Percentiles rank a stretch among this genome's conserved stretches.
These are phyloP conservation scores for Ichneumoninae sp. DNA, from an alignment of 2,888 invertebrate genomes.

Conservation along the genomic window DNA sequence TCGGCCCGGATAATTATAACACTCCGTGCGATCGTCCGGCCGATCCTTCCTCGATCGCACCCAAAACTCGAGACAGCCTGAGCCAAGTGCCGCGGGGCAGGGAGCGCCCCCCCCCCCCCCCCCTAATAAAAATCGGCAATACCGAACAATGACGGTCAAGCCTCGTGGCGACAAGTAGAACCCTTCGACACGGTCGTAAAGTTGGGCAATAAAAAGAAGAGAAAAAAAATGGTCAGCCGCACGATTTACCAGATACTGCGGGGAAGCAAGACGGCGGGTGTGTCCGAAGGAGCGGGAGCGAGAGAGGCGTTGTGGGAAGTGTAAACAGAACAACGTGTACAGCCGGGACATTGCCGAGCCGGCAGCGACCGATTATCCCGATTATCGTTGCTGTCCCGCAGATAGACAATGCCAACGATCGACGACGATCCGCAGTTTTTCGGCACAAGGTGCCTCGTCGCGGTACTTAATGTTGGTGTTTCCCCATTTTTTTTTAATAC, in stretches of 20 bases:
- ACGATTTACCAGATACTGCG: slow-evolving; percentile 47
- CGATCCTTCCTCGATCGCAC: slow-evolving; percentile 13
- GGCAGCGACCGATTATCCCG: slow-evolving; percentile 46
- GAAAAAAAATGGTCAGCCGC: slow-evolving; percentile 54
- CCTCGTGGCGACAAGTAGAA: slow-evolving; percentile 61
- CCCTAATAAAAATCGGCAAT: slow-evolving; percentile 52
- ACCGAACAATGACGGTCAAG: slow-evolving; percentile 36
- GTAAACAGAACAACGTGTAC: slow-evolving; percentile 19
- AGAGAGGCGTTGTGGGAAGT: background rate
- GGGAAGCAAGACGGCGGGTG: background rate
- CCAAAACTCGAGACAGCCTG: background rate
- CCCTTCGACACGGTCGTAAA: slow-evolving; percentile 36
- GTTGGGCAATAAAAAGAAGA: slow-evolving; percentile 21
- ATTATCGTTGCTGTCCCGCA: slow-evolving; percentile 44
- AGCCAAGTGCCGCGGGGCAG: background rate
- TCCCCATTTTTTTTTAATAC: slow-evolving; percentile 40
- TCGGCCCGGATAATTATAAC: slow-evolving; percentile 10
- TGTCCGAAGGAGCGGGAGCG: background rate
- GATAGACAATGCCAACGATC: slow-evolving; percentile 3
- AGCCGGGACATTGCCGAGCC: background rate
- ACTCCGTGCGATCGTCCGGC: slow-evolving; percentile 11
- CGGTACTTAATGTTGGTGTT: slow-evolving; percentile 39
- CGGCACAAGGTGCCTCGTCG: slow-evolving; percentile 50
- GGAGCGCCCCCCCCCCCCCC: background rate
- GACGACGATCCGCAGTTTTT: slow-evolving; percentile 22